These are phyloP conservation scores for Metalampra italica DNA, from an alignment of 2,888 invertebrate genomes.

Conservation along the genomic window DNA sequence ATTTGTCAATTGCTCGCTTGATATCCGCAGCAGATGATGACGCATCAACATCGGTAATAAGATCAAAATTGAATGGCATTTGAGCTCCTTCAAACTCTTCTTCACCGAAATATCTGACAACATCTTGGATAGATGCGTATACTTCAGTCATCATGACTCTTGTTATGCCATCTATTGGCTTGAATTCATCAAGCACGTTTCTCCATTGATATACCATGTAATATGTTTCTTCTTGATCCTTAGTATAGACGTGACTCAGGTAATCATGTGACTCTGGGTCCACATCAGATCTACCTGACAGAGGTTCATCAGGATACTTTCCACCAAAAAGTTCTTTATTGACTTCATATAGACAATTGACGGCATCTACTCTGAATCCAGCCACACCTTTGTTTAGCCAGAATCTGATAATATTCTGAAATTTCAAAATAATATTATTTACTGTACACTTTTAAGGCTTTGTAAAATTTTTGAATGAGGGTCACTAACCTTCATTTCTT, in stretches of 20 bases:
- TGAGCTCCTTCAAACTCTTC: constrained; percentile 80
- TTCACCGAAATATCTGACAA: constrained; percentile 82
- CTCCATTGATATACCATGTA: constrained; percentile 83
- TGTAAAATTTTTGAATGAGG: not conserved
- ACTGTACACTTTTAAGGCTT: not conserved
- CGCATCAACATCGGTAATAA: constrained; percentile 80
- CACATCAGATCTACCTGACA: constrained; percentile 53
- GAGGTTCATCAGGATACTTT: constrained; percentile 76
- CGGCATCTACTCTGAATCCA: constrained; percentile 91
- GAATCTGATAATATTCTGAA: constrained; percentile 81
- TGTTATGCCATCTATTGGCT: constrained; percentile 53
- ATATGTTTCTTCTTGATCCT: constrained; percentile 78
- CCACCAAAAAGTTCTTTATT: constrained; percentile 64
- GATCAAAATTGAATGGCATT: constrained; percentile 88
- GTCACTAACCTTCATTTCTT: constrained; percentile 72
- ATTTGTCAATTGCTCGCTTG: constrained; percentile 79
- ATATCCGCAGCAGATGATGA: constrained; percentile 80
- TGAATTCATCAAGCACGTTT: constrained; percentile 78
- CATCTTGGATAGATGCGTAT: constrained; percentile 79
- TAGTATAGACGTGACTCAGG: constrained; percentile 81
- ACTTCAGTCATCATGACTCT: constrained; percentile 89
- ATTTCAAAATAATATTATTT: constrained; percentile 10
- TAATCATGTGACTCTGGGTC: constrained; percentile 76
- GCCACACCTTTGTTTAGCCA: constrained; percentile 92
- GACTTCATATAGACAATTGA: constrained; percentile 81